Base-by-base conservation (phyloP, 2,113 vertebrate species). In the Pungitius pungitius region DNA sequence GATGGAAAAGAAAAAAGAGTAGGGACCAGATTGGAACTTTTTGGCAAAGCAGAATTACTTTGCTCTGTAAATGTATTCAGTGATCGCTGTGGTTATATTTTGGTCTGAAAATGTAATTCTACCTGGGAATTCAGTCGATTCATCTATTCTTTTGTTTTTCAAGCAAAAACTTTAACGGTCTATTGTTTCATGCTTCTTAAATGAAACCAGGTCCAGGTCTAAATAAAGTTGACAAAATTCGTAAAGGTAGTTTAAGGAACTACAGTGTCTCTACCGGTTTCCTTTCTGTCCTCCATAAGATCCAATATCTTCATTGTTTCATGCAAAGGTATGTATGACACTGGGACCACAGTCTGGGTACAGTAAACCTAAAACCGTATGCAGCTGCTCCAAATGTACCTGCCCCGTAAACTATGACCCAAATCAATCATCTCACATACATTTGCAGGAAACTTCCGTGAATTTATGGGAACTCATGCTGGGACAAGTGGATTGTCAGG, bases 391-490 rank as follows among this genome's bases (percentile, higher is more conserved):
- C 39, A 70, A 26, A 39, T 8, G 1, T 1, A 73, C 65, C 37
- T 8, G 3, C 69, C 52, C 67, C 64, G 52, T 73, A 67, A 73
- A 73, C 80, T 74, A 61, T 87, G 75, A 87, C 82, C 79, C 79
- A 87, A 91, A 90, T 93, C 78, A 94, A 93, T 90, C 85, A 90
- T 92, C 82, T 93, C 54, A 72, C 92, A 90, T 91, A 93, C 93
- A 65, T 93, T 94, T 94, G 90, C 93, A 93, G 94, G 94, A 93
- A 94, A 93, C 92, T 88, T 93, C 93, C 90, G 83, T 93, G 93
- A 94, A 91, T 93, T 93, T 95, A 93, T 93, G 91, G 92, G 89
- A 93, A 90, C 91, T 92, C 91, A 92, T 92, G 91, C 91, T 88
- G 92, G 90, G 90, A 93, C 91, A 84, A 93, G 92, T 89, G 92